Evolutionary conservation across 1,140 invertebrate species (phyloP).

Genomic region (Drosophila parabipectinata): DNA sequence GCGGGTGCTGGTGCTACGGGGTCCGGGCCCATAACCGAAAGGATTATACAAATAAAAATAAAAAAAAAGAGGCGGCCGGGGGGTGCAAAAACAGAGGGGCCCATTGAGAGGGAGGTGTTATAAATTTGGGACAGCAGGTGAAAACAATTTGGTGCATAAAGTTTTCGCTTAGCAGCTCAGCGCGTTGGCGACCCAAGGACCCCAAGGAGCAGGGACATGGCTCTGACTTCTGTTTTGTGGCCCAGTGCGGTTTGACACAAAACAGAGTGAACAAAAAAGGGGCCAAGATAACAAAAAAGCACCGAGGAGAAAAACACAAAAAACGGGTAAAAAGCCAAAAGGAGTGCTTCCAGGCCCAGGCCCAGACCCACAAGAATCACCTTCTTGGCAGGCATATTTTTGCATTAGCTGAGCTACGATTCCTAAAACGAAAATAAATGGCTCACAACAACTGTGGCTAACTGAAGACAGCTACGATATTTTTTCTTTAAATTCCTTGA

Average conservation of each 20-base stretch:
- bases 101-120: slow-evolving; percentile 58
- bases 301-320: slow-evolving; percentile 19
- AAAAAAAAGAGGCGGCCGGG: slow-evolving; percentile 24
- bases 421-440: slow-evolving; percentile 6
- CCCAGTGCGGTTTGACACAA: slow-evolving; percentile 65
- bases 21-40: slow-evolving; percentile 58
- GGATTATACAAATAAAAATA: slow-evolving; percentile 82
- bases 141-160: slow-evolving; percentile 82
- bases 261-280: slow-evolving; percentile 44
- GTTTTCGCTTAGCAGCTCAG: slow-evolving; percentile 76
- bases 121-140: slow-evolving; percentile 80
- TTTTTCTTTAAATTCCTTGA: slow-evolving; percentile 1
- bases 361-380: slow-evolving; percentile 10
- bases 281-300: slow-evolving; percentile 17
- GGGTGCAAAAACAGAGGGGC: slow-evolving; percentile 18
- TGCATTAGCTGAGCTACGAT: slow-evolving; percentile 23
- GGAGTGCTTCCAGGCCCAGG: too few species aligned
- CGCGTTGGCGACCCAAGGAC: slow-evolving; percentile 37
- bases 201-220: slow-evolving; percentile 33
- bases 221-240: slow-evolving; percentile 51
- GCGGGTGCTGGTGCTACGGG: slow-evolving; percentile 5
- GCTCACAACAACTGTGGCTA: background rate
- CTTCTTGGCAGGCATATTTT: slow-evolving; percentile 40
- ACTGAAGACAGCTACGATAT: background rate
- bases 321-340: slow-evolving; percentile 1